phyloP scores from a whole-genome alignment of 2,113 vertebrate species.

The Oophaga pumilio region DNA sequence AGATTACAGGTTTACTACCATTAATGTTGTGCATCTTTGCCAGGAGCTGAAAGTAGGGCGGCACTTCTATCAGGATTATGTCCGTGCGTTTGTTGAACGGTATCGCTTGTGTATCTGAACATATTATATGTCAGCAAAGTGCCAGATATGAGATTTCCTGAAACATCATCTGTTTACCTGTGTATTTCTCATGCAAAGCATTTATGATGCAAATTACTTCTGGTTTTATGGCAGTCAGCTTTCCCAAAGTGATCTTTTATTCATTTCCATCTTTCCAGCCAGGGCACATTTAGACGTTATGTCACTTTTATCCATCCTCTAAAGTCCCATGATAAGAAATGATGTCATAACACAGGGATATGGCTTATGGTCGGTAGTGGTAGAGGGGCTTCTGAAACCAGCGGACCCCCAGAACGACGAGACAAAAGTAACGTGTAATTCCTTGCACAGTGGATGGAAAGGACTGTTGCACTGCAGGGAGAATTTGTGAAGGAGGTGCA shows the following conservation, averaged over 20 bases:
- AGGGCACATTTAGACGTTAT: not conserved
- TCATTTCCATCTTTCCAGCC: not conserved
- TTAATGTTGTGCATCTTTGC: not conserved
- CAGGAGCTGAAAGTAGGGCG: not conserved
- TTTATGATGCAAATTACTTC: not conserved
- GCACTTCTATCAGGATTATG: not conserved
- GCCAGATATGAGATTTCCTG: not conserved
- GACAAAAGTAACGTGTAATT: no score
- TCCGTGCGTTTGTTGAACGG: not conserved
- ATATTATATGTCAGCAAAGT: not conserved
- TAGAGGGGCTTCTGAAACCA: not conserved
- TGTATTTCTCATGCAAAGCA: not conserved
- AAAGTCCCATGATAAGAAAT: not conserved
- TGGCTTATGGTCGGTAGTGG: not conserved
- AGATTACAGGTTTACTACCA: not conserved
- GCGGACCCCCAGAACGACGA: no score
- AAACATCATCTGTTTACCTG: slow-evolving; percentile 1
- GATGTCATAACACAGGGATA: not conserved
- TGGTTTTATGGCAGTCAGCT: not conserved
- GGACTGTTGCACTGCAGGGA: no score
- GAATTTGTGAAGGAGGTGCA: not conserved
- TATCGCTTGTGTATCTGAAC: not conserved
- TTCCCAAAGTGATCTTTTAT: not conserved
- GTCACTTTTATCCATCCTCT: not conserved
- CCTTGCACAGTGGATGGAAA: no score